Conservation (phyloP, 2,888 invertebrate genomes). For the Megalurothrips usitatus region DNA sequence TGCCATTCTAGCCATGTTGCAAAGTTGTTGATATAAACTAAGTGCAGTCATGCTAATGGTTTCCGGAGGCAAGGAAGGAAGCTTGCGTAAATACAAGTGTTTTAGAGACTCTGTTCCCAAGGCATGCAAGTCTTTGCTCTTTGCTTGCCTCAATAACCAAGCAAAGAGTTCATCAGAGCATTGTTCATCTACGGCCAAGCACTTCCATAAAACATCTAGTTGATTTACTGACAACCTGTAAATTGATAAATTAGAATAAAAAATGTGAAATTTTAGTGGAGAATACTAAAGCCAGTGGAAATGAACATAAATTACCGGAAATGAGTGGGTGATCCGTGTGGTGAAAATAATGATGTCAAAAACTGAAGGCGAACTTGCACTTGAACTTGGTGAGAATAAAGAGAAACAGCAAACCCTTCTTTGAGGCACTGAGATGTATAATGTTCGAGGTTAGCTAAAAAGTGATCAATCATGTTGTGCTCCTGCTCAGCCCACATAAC, state of each 20-base stretch:
- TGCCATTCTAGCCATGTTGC: constrained; percentile 78
- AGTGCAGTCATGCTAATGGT: constrained; percentile 88
- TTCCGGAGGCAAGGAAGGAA: constrained; percentile 83
- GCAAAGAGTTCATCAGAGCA: constrained; percentile 90
- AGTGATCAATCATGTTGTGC: constrained; percentile 87
- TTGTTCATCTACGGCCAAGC: constrained; percentile 76
- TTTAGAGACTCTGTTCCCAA: constrained; percentile 80
- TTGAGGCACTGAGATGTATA: constrained; percentile 54
- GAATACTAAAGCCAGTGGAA: neutral
- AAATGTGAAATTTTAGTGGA: constrained; percentile 27
- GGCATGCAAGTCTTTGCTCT: constrained; percentile 86
- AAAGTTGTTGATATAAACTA: constrained; percentile 85
- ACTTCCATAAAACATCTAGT: constrained; percentile 87
- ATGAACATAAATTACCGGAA: constrained; percentile 58
- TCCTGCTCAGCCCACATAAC: constrained; percentile 92
- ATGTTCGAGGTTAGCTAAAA: constrained; percentile 79
- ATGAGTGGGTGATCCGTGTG: constrained; percentile 81
- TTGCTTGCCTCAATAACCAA: constrained; percentile 88
- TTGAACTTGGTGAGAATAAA: constrained; percentile 74
- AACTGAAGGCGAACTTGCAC: constrained; percentile 89
- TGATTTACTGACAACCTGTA: constrained; percentile 74
- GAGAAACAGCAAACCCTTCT: constrained; percentile 32
- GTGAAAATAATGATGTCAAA: constrained; percentile 86
- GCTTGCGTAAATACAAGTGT: constrained; percentile 81
- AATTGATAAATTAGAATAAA: constrained; percentile 32